Evolutionary conservation across 2,888 invertebrate genomes (phyloP).

Genomic region (Pecten maximus): DNA sequence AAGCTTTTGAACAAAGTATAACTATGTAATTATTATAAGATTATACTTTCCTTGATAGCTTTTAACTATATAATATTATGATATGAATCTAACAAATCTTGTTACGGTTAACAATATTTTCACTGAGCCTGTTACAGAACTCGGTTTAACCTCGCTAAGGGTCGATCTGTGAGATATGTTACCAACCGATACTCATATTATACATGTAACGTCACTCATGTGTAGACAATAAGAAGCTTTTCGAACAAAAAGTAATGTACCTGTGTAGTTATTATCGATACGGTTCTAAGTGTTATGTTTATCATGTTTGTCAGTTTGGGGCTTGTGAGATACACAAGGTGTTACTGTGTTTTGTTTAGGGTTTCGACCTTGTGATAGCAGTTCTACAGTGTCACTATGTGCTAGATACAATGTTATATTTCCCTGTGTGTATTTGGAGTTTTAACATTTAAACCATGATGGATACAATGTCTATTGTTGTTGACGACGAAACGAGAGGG

Average conservation of each 20-base stretch:
- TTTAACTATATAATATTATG: background rate
- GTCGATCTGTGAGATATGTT: too few relatives aligned
- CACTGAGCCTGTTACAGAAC: too few relatives aligned
- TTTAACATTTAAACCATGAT: background rate
- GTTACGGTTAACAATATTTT: background rate
- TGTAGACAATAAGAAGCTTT: background rate
- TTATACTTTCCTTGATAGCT: background rate
- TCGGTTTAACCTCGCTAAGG: too few relatives aligned
- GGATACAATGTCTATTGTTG: background rate
- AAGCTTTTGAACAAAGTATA: background rate
- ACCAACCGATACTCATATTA: background rate
- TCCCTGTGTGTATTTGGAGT: background rate
- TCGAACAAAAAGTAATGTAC: background rate
- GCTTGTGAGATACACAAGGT: background rate
- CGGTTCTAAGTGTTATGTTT: background rate
- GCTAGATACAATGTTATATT: background rate
- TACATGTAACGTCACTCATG: background rate
- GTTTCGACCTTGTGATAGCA: background rate
- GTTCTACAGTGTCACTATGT: background rate
- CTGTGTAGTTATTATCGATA: background rate
- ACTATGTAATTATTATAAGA: background rate
- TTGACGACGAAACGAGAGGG: background rate
- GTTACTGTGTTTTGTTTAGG: background rate
- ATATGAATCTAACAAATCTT: background rate
- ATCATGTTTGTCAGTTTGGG: background rate